Conservation (phyloP, 2,888 invertebrate species). For the Marronus borbonicus region DNA sequence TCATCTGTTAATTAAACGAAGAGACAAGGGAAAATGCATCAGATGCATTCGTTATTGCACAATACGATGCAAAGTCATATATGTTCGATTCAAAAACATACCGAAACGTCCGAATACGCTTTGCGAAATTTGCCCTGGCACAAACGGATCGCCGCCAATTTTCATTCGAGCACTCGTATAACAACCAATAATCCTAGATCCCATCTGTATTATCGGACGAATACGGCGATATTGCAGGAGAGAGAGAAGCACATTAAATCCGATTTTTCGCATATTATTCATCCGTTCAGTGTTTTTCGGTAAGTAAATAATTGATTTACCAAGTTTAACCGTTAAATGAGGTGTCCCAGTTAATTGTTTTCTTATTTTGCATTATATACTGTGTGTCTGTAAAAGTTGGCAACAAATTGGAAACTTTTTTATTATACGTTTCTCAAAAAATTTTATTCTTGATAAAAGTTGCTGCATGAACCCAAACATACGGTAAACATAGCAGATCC, state of each 20-base stretch:
- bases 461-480: too few species aligned
- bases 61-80: slow-evolving; percentile 9
- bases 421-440: too few species aligned
- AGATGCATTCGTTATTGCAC: background rate
- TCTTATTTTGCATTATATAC: too few species aligned
- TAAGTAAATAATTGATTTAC: slow-evolving; percentile 42
- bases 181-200: slow-evolving; percentile 44
- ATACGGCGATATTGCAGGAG: slow-evolving; percentile 62
- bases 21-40: background rate
- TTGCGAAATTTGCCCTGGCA: background rate
- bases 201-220: slow-evolving; percentile 54
- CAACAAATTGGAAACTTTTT: too few species aligned
- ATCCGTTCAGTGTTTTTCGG: slow-evolving; percentile 67
- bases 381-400: too few species aligned
- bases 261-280: slow-evolving; percentile 62
- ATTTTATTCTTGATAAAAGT: too few species aligned
- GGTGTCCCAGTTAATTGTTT: too few species aligned
- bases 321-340: too few species aligned
- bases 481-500: too few species aligned
- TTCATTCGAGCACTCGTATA: slow-evolving; percentile 20
- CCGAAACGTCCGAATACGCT: background rate
- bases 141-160: background rate
- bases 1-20: background rate
- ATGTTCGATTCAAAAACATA: slow-evolving; percentile 7
- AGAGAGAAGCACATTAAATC: slow-evolving; percentile 62